Percentiles rank a stretch among this genome's conserved stretches.
Conservation (phyloP, 1,140 invertebrate species). For the Drosophila ironensis region DNA sequence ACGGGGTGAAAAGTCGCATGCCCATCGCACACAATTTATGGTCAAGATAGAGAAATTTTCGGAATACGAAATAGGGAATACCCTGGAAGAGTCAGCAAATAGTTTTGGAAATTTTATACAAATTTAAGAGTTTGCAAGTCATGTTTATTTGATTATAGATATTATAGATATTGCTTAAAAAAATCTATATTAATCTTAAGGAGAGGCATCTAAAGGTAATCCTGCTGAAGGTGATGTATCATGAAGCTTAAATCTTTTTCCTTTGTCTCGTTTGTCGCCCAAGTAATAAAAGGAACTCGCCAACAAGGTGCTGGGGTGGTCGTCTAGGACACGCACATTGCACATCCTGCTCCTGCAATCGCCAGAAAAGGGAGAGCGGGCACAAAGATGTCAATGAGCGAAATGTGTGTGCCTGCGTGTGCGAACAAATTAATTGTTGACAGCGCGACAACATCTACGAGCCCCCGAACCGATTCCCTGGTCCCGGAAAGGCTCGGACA, state of each 20-base stretch:
- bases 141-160: not conserved
- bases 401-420: slow-evolving; percentile 6
- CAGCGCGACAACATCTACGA: slow-evolving; percentile 49
- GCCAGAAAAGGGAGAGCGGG: slow-evolving; percentile 3
- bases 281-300: no score
- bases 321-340: no score
- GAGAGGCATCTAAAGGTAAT: no score
- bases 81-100: not conserved
- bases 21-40: slow-evolving; percentile 47
- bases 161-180: no score
- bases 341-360: slow-evolving; percentile 25
- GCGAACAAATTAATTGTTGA: slow-evolving; percentile 70
- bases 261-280: no score
- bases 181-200: no score
- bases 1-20: slow-evolving; percentile 15
- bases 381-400: slow-evolving; percentile 18
- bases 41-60: not conserved
- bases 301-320: no score
- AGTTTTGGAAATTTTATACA: not conserved
- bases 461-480: slow-evolving; percentile 7
- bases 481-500: slow-evolving; percentile 4
- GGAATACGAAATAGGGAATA: not conserved
- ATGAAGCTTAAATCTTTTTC: no score
- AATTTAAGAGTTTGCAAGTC: not conserved
- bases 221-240: no score